Evolutionary conservation across 2,797 vertebrate genomes (phyloP).

Genomic region (Petrocephalus sullivani): DNA sequence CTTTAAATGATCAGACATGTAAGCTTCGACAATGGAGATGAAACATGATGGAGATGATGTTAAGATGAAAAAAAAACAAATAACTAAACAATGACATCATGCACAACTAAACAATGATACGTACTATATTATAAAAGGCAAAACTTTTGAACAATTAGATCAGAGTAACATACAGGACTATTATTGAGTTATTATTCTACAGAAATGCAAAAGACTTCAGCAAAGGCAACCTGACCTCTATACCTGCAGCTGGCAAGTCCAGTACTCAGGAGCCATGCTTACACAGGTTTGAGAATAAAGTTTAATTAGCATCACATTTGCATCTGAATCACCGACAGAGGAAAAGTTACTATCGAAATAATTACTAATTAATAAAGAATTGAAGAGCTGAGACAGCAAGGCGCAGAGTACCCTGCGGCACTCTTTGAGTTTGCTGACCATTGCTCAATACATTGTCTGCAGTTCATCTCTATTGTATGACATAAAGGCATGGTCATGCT

Average conservation of each 20-base stretch:
- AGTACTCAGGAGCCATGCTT: neutral
- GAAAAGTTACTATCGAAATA: neutral
- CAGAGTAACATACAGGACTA: neutral
- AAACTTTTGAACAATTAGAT: neutral
- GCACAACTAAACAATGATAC: neutral
- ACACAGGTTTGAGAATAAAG: neutral
- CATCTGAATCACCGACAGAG: neutral
- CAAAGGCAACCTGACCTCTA: conserved; percentile 4
- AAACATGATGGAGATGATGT: too few species aligned
- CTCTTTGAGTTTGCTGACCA: neutral
- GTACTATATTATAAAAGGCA: neutral
- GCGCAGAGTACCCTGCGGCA: neutral
- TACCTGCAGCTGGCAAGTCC: neutral
- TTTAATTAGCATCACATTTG: conserved; percentile 7
- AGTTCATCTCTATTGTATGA: neutral
- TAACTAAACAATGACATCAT: neutral
- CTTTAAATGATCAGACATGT: neutral
- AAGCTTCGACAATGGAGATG: neutral
- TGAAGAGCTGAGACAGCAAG: neutral
- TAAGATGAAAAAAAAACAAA: neutral
- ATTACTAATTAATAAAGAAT: conserved; percentile 1
- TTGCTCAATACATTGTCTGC: neutral
- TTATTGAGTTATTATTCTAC: neutral
- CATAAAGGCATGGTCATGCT: neutral
- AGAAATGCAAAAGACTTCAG: neutral